Conservation (phyloP, 64 coral and sea anemone genomes). For the Catalaphyllia jardinei region DNA sequence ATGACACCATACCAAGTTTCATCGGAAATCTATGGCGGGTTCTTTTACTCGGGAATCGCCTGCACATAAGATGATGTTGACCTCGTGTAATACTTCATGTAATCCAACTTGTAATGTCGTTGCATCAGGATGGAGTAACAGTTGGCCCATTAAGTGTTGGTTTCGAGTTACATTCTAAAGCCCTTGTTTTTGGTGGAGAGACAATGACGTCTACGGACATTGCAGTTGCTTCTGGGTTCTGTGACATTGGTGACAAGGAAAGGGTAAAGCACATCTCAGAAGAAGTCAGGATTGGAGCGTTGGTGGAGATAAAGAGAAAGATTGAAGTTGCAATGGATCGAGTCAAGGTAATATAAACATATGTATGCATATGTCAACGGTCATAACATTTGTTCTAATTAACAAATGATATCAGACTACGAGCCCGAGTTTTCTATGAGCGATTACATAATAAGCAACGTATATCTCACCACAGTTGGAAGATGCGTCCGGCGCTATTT, state of each 20-base stretch:
- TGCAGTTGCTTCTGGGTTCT: constrained; percentile 81
- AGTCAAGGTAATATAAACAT: constrained; percentile 82
- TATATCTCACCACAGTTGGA: too few species aligned
- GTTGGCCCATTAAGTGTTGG: constrained; percentile 94
- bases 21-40: too few species aligned
- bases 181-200: constrained; percentile 83
- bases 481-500: too few species aligned
- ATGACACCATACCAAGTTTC: too few species aligned
- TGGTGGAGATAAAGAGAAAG: constrained; percentile 61
- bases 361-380: neutral
- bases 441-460: too few species aligned
- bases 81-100: neutral
- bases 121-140: constrained; percentile 22
- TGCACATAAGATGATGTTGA: neutral
- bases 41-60: too few species aligned
- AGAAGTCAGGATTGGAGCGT: constrained; percentile 17
- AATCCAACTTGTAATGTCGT: too few species aligned
- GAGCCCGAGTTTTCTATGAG: too few species aligned
- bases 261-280: constrained; percentile 53
- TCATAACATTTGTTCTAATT: neutral
- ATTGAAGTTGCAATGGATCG: constrained; percentile 79
- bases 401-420: too few species aligned
- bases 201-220: constrained; percentile 76
- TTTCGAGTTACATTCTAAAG: constrained; percentile 64
- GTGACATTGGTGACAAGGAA: constrained; percentile 69